Evolutionary conservation across 2,888 invertebrate species (phyloP).

Genomic region (Eledone cirrhosa): DNA sequence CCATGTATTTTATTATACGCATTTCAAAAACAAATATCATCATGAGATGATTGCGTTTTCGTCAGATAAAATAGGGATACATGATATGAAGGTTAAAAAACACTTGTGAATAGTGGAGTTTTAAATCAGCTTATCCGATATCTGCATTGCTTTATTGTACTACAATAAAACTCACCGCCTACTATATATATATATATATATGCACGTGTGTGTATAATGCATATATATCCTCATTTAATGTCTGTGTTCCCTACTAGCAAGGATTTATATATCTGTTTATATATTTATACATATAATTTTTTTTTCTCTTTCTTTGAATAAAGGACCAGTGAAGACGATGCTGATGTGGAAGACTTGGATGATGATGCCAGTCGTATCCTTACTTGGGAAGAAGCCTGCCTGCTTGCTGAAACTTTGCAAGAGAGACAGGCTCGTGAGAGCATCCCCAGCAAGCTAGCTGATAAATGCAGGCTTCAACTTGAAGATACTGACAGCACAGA

Average conservation of each 20-base stretch:
- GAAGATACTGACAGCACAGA: constrained; percentile 22
- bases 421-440: constrained; percentile 39
- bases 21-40: too few species aligned
- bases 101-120: too few species aligned
- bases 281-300: neutral
- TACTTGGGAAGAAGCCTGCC: constrained; percentile 39
- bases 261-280: neutral
- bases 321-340: constrained; percentile 43
- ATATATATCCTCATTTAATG: too few species aligned
- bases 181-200: too few species aligned
- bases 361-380: constrained; percentile 31
- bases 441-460: constrained; percentile 29
- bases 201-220: too few species aligned
- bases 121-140: too few species aligned
- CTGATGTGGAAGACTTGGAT: constrained; percentile 38
- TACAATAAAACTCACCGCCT: too few species aligned
- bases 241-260: neutral
- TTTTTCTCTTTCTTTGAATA: neutral
- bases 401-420: constrained; percentile 37
- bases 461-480: constrained; percentile 16
- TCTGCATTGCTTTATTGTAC: too few species aligned
- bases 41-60: too few species aligned
- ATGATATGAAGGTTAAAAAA: too few species aligned
- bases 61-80: too few species aligned
- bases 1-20: too few species aligned